phyloP scores from a whole-genome alignment of 2,113 vertebrate genomes.

The Tragelaphus strepsiceros region DNA sequence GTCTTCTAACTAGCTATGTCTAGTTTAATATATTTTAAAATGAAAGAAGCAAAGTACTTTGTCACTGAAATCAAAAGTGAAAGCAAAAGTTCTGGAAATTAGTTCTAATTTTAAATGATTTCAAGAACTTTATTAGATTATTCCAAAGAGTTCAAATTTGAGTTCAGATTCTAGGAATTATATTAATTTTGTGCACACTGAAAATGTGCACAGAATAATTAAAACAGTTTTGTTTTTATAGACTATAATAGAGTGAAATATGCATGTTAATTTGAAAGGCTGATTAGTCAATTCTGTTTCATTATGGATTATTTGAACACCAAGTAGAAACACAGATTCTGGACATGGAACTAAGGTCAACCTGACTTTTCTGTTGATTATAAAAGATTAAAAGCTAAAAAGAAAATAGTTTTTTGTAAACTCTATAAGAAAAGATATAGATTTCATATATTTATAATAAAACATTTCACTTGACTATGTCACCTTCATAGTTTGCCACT shows the following conservation, averaged over 20 bases:
- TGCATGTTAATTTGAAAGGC: background rate
- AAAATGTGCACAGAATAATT: conserved; percentile 43
- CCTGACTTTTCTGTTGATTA: conserved; percentile 18
- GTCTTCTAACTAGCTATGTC: background rate
- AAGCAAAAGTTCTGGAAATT: background rate
- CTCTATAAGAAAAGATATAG: background rate
- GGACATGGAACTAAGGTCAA: background rate
- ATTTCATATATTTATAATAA: background rate
- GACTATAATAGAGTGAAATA: background rate
- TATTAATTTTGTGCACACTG: conserved; percentile 6
- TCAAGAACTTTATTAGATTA: conserved; percentile 6
- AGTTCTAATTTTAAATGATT: background rate
- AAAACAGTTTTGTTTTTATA: conserved; percentile 42
- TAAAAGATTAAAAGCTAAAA: background rate
- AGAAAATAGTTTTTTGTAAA: background rate
- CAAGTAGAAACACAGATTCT: background rate
- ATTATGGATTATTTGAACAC: conserved; percentile 40
- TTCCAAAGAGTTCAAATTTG: background rate
- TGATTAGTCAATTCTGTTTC: background rate
- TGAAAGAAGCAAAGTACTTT: background rate
- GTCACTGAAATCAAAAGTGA: background rate
- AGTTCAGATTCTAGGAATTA: conserved; percentile 24
- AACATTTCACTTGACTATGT: background rate
- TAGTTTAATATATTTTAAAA: background rate
- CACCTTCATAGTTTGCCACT: background rate